Percentiles rank a stretch among this genome's conserved stretches.
These are phyloP conservation scores for Asteroscopus sphinx DNA, from an alignment of 2,888 invertebrate species.

Conservation along the genomic window DNA sequence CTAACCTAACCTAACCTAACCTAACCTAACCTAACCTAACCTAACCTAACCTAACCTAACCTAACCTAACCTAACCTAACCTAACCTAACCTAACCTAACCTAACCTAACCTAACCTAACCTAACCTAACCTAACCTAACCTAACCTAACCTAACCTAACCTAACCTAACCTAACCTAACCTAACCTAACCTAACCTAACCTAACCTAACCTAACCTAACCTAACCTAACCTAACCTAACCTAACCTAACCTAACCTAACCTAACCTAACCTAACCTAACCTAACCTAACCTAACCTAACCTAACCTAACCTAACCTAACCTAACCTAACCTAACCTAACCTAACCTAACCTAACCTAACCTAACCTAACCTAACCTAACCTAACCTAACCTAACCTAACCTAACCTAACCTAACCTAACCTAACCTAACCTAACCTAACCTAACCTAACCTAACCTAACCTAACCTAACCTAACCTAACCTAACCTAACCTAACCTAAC, in stretches of 20 bases:
- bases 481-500: too few relatives aligned
- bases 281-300: constrained; percentile 33
- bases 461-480: too few relatives aligned
- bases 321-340: constrained; percentile 39
- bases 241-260: constrained; percentile 37
- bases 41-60: constrained; percentile 33
- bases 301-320: constrained; percentile 47
- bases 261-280: constrained; percentile 33
- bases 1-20: constrained; percentile 36
- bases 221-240: constrained; percentile 38
- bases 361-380: constrained; percentile 38
- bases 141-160: constrained; percentile 48
- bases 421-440: constrained; percentile 39
- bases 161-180: constrained; percentile 47
- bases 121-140: constrained; percentile 44
- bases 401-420: constrained; percentile 37
- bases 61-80: constrained; percentile 25
- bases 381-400: constrained; percentile 33
- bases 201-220: constrained; percentile 44
- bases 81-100: constrained; percentile 41
- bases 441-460: constrained; percentile 39
- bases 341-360: constrained; percentile 38
- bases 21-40: constrained; percentile 39
- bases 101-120: constrained; percentile 36
- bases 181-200: constrained; percentile 38